Base-by-base conservation (phyloP, 2,888 invertebrate genomes). In the Fragum whitleyi region DNA sequence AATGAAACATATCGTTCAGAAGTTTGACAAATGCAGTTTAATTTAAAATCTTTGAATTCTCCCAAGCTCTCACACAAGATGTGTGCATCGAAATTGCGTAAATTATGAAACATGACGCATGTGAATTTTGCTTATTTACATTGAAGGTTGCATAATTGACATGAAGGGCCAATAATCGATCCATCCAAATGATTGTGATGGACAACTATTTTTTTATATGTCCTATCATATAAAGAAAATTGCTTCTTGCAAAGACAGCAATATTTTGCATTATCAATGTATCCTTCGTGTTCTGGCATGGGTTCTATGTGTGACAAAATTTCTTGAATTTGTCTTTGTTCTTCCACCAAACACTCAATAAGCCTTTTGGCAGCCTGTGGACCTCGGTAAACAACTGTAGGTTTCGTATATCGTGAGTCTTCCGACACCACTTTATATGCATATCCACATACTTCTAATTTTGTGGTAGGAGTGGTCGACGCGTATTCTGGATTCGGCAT, bases 1-100 rank as follows among this genome's bases (percentile, higher is more conserved):
- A 85, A 81, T 32, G 73, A 65, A 16, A 84, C 47, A 65, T 81
- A 84, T 19, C 71, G 57, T 61, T 81, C 80, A 62, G 70, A 70
- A 57, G 75, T 81, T 23, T 84, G 77, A 29, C 77, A 47, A 29
- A 77, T 79, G 32, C 74, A 74, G 29, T 23, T 23, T 21, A 82
- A 23, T 42, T 14, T 42, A n/a, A 61, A 14, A 14, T 72, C 36
- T 73, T 81, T 78, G 29, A 81, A 81, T 19, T 71, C 21, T 2
- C 79, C 78, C 0, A 73, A 32, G 19, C 16, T 36, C 36, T 65
- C 29, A n/a, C 76, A 57, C 0, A 82, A 21, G 39, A 73, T 65
- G 59, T 82, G 78, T 3, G 65, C 70, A 61, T 82, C 82, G 68
- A 76, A 79, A 39, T 67, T 67, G 42, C 29, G 57, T 21, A 75